These are phyloP conservation scores for Alsophila aescularia DNA, from an alignment of 2,888 invertebrate species.

Conservation along the genomic window DNA sequence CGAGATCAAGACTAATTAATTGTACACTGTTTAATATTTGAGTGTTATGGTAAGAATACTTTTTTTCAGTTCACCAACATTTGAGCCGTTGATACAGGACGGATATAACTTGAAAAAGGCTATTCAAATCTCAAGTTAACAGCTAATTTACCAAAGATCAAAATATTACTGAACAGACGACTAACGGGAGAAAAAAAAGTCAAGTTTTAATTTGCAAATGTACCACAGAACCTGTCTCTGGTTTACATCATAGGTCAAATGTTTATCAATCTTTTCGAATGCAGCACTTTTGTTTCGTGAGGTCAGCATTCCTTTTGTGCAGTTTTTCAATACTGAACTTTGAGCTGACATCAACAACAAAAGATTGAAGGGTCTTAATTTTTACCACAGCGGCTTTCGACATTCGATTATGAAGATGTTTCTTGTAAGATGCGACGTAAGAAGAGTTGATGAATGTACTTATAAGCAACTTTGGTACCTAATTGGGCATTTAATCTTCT, in stretches of 20 bases:
- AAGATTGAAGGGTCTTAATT: constrained; percentile 10
- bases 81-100: too few species aligned
- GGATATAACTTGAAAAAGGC: too few species aligned
- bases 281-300: constrained; percentile 21
- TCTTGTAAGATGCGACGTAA: background rate
- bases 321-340: background rate
- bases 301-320: constrained; percentile 19
- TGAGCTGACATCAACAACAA: constrained; percentile 8
- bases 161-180: too few species aligned
- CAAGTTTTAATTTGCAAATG: constrained; percentile 3
- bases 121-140: too few species aligned
- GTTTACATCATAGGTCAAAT: constrained; percentile 40
- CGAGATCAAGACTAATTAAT: too few species aligned
- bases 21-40: too few species aligned
- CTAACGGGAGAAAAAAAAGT: too few species aligned
- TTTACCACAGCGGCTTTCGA: background rate
- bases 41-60: too few species aligned
- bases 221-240: constrained; percentile 22
- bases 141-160: too few species aligned
- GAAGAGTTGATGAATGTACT: background rate
- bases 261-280: constrained; percentile 21
- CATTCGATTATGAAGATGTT: constrained; percentile 12
- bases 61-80: too few species aligned
- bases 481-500: too few species aligned
- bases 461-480: too few species aligned